Evolutionary conservation across 2,888 invertebrate species (phyloP).

Genomic region (Pollenia amentaria): DNA sequence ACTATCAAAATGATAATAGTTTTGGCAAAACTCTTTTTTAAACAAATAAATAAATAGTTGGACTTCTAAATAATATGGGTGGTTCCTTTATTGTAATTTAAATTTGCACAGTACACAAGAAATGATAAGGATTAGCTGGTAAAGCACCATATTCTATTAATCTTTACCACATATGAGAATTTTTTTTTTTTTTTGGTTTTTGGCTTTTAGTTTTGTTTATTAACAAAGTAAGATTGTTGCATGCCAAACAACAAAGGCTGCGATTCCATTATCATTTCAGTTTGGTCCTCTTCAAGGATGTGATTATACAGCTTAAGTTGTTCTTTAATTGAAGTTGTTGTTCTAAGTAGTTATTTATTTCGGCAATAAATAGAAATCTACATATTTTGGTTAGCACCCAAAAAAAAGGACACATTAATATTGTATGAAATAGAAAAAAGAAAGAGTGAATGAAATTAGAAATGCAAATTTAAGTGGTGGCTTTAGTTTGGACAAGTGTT

Average conservation of each 20-base stretch:
- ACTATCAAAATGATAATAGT: conserved; percentile 68
- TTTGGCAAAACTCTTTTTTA: conserved; percentile 64
- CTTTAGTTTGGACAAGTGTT: neutral
- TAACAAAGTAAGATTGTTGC: conserved; percentile 71
- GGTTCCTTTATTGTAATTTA: neutral
- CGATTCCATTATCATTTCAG: conserved; percentile 52
- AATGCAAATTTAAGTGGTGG: neutral
- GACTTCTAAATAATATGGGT: conserved; percentile 42
- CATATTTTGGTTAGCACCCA: conserved; percentile 68
- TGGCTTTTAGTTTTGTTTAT: conserved; percentile 52
- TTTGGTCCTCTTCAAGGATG: conserved; percentile 62
- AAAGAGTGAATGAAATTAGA: neutral
- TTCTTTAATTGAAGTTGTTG: conserved; percentile 62
- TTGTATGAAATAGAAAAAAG: neutral
- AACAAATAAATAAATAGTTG: conserved; percentile 40
- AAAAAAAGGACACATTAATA: conserved; percentile 36
- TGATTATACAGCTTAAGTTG: conserved; percentile 68
- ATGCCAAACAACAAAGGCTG: conserved; percentile 57
- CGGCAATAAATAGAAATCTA: conserved; percentile 54
- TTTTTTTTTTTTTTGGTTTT: conserved; percentile 26
- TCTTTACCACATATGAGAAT: conserved; percentile 46
- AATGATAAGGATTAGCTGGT: neutral
- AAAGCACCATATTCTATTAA: conserved; percentile 49
- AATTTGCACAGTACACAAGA: neutral
- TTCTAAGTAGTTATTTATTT: conserved; percentile 47